Base-by-base conservation (phyloP, 2,888 invertebrate species). In the Allacma fusca region DNA sequence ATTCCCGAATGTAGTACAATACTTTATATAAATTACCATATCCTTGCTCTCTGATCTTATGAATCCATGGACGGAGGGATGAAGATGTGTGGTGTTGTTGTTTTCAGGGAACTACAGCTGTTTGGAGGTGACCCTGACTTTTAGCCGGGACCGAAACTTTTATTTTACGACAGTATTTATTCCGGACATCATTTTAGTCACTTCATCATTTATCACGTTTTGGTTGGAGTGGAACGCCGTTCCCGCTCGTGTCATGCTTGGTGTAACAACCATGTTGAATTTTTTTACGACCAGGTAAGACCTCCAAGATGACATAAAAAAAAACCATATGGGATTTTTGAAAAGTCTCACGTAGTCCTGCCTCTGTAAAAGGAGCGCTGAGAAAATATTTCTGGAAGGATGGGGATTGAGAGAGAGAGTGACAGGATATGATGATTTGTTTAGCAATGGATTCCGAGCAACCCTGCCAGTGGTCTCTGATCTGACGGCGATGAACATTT, bases 171-270 rank as follows among this genome's bases (percentile, higher is more conserved):
- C 96, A 87, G 96, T 96, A 88, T 96, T 96, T 90, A 95, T 96
- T 89, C 96, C 96, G 86, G 96, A 96, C 87, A 95, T 96, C 87
- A 95, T 96, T 89, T 91, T 96, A 90, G 96, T 96, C 88, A 96
- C 96, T 85, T 95, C 95, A 88, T 96, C 96, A 86, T 96, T 96
- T 91, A 96, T 96, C 89, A 96, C 96, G 87, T 96, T 96, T 91
- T 96, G 96, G 96, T 91, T 96, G 89, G 96, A 96, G 90, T 96
- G 96, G 95, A 96, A 96, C 89, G 96, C 96, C 85, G 96, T 96
- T 87, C 96, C 96, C 87, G 96, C 96, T 87, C 91, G 96, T 89
- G 96, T 96, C 87, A 96, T 96, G 95, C 95, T 96, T 90, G 96
- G 96, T 88, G 96, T 96, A 86, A 96, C 96, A 85, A 96, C 96